These are phyloP conservation scores for Agrypnus murinus DNA, from an alignment of 2,888 invertebrate species.

Conservation along the genomic window DNA sequence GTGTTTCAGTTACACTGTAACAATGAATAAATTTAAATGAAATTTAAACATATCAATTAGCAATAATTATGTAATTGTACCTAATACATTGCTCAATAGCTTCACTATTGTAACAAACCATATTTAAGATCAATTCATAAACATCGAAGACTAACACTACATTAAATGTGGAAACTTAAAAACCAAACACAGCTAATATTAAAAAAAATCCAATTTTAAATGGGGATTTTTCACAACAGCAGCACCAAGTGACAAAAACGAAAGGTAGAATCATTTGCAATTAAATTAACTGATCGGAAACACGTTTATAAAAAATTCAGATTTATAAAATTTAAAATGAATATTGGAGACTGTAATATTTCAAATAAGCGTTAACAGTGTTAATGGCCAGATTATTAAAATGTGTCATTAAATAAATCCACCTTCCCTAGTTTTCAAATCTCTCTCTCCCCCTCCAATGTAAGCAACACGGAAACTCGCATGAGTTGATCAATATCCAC, in stretches of 20 bases:
- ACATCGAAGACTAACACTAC: too few species aligned
- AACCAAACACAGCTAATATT: neutral
- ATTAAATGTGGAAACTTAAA: neutral
- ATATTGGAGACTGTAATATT: too few species aligned
- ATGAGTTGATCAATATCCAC: constrained; percentile 29
- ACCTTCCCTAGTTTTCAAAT: constrained; percentile 18
- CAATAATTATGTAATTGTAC: neutral
- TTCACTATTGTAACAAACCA: constrained; percentile 35
- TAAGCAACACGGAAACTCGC: constrained; percentile 1
- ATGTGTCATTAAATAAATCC: neutral
- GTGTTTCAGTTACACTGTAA: constrained; percentile 92
- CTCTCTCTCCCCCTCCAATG: constrained; percentile 7
- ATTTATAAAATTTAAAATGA: too few species aligned
- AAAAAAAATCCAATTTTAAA: constrained; percentile 22
- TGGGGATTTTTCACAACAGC: constrained; percentile 19
- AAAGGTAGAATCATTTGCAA: neutral
- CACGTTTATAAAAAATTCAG: too few species aligned
- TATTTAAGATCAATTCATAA: too few species aligned
- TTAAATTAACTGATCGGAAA: too few species aligned
- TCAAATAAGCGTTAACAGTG: too few species aligned
- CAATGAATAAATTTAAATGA: constrained; percentile 21
- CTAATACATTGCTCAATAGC: constrained; percentile 3
- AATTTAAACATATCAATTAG: too few species aligned
- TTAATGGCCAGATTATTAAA: too few species aligned
- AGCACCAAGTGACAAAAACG: neutral